Conservation (phyloP, 2,888 invertebrate genomes). For the Sinohyriopsis cumingii region DNA sequence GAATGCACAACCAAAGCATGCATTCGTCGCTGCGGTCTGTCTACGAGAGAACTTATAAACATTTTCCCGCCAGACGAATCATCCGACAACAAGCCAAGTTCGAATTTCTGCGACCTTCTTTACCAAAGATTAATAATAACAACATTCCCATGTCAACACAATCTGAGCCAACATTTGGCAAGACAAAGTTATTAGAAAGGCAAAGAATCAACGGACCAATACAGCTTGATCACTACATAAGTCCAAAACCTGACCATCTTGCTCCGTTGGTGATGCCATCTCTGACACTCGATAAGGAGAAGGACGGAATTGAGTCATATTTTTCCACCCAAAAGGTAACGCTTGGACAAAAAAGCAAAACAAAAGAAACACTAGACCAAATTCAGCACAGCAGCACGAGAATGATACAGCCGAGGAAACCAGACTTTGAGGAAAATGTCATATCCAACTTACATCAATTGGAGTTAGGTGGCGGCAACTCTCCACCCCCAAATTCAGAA, state of each 20-base stretch:
- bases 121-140: conserved; percentile 11
- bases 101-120: conserved; percentile 33
- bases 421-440: no score
- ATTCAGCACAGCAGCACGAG: no score
- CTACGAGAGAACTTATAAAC: conserved; percentile 44
- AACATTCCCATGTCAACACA: no score
- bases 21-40: conserved; percentile 12
- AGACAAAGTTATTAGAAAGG: conserved; percentile 23
- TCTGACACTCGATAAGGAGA: no score
- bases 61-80: conserved; percentile 56
- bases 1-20: neutral
- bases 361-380: conserved; percentile 21
- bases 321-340: conserved; percentile 42
- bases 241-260: conserved; percentile 41
- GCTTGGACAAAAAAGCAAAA: conserved; percentile 37
- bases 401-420: no score
- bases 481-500: conserved; percentile 32
- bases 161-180: conserved; percentile 7
- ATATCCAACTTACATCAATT: conserved; percentile 5
- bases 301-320: conserved; percentile 43
- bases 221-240: conserved; percentile 49
- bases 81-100: conserved; percentile 50
- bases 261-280: conserved; percentile 45
- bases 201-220: conserved; percentile 49
- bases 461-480: conserved; percentile 26